Base-by-base conservation (phyloP, 2,888 invertebrate genomes). In the Pimpla rufipes region DNA sequence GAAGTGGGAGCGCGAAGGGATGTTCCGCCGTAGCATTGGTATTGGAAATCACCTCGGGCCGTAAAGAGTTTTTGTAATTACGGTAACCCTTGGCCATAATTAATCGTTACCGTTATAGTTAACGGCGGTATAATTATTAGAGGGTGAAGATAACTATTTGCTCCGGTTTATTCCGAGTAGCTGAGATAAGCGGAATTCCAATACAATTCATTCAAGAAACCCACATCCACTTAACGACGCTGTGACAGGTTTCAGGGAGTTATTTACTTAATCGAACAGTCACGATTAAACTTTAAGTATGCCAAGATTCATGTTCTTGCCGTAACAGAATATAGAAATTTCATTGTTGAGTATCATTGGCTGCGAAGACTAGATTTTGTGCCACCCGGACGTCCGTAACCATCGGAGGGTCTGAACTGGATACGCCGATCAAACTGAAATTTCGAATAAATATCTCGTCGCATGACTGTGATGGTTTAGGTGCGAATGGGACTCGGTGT, bases 41-140 rank as follows among this genome's bases (percentile, higher is more conserved):
- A 62, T 62, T 40, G 37, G 10, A 18, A 62, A 62, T 8, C 13
- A 37, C 37, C 18, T 16, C 16, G 13, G n/a, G 5, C 37, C 16
- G 11, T 37, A 62, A 62, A 40, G 37, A 62, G 62, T 18, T 37
- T 62, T 13, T 18, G 37, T 62, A 35, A 57, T 57, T 40, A 10
- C 62, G 37, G 62, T 16, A 62, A 37, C 16, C 18, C 37, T 29
- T n/a, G n/a, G 5, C 0, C 29, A 55, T 55, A 55, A 66, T 75
- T 75, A 66, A 75, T 75, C 52, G 11, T 42, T 6, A 75, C 11
- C 67, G 59, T n/a, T 16, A 57, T 47, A 29, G 67, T 76, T 59
- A 67, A 55, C 18, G 13, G 45, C n/a, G 18, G 52, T 11, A 64
- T 64, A 55, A 75, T 75, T 57, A 11, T 8, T n/a, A 35, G 18